Evolutionary conservation across 1,140 invertebrate species (phyloP).

Genomic region (Leptopilina clavipes): DNA sequence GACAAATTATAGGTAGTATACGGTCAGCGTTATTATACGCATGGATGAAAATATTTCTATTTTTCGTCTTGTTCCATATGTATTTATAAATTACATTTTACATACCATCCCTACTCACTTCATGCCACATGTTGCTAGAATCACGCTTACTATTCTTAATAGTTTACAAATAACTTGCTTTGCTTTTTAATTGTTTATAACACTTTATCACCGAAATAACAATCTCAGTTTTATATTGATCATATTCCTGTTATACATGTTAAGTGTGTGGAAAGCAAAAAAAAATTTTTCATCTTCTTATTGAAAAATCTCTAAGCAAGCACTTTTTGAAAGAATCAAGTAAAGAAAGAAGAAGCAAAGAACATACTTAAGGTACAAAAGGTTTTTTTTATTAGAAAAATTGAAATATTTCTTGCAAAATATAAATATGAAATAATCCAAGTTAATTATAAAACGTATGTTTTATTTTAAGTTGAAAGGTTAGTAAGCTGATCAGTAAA

Average conservation of each 20-base stretch:
- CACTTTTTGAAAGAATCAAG: too few species aligned
- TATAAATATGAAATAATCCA: too few species aligned
- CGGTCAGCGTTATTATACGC: conserved; percentile 32
- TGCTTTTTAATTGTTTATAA: not conserved
- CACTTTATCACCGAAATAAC: not conserved
- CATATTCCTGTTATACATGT: not conserved
- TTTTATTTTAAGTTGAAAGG: too few species aligned
- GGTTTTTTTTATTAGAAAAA: too few species aligned
- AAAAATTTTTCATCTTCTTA: not conserved
- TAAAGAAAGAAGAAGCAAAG: too few species aligned
- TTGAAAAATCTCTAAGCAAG: too few species aligned
- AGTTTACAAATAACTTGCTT: not conserved
- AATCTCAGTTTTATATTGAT: not conserved
- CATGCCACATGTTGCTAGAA: not conserved
- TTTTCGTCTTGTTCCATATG: not conserved
- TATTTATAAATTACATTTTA: not conserved
- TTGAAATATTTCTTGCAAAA: too few species aligned
- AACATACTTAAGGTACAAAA: too few species aligned
- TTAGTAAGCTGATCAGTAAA: too few species aligned
- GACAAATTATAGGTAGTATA: conserved; percentile 17
- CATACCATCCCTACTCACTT: not conserved
- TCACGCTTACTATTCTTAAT: not conserved
- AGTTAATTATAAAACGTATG: too few species aligned
- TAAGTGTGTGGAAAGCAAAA: not conserved
- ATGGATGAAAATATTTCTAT: not conserved